Base-by-base conservation (phyloP, 2,888 invertebrate genomes). In the Agrotis clavis region DNA sequence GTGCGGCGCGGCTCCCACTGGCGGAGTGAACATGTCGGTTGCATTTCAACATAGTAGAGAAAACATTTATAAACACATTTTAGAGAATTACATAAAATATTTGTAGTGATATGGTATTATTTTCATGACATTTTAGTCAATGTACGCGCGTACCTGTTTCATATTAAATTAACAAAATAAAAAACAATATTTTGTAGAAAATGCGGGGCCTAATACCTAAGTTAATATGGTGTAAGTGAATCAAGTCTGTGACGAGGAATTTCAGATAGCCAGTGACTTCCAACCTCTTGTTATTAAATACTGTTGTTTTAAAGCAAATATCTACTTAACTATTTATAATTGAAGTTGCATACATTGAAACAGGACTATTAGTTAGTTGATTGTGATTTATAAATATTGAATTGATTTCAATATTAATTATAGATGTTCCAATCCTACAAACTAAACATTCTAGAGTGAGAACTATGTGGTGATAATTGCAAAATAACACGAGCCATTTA, bases 91-190 rank as follows among this genome's bases (percentile, higher is more conserved):
- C 77, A 78, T 84, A 85, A 80, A 77, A 83, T 79, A 79, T 75
- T 86, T 86, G 82, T 87, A 88, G 87, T 86, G 35, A 70, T 83
- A 88, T 88, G 84, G 88, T 89, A 91, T 91, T 92, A 88, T 90
- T 91, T 90, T 92, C 90, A 92, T 92, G 92, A 92, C 91, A 93
- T 90, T 89, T 90, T 92, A 92, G 91, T 92, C 90, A 90, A 91
- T 90, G 91, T 93, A 93, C 91, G 88, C 88, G 90, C 89, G 94
- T 94, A 94, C 94, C 94, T 94, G 94, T 94, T 90, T 90, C 89
- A 87, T 89, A 88, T 86, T 88, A 88, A 87, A 84, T 87, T 88
- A 89, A 87, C 87, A 89, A 88, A 54, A 70, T 88, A 56, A 68
- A 72, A 87, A 78, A 78, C 79, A 84, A 87, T 84, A 87, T 90